Evolutionary conservation across 2,113 vertebrate genomes (phyloP).

Genomic region (Ochotona princeps): DNA sequence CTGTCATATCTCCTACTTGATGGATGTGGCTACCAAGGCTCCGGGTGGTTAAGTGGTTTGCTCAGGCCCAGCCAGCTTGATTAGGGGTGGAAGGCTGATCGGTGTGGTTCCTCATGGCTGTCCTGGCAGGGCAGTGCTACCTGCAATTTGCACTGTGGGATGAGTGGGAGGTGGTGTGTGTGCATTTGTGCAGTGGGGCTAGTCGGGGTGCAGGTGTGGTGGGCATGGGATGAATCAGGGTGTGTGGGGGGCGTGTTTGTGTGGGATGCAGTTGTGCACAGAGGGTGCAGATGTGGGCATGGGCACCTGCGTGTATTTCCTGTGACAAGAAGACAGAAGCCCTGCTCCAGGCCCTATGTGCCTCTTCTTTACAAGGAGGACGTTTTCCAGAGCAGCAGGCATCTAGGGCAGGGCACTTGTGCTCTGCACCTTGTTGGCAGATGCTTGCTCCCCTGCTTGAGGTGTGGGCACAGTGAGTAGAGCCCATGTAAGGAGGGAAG

Average conservation of each 20-base stretch:
- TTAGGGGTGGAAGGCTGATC: too few relatives aligned
- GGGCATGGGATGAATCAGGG: background rate
- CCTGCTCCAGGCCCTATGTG: background rate
- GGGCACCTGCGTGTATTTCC: background rate
- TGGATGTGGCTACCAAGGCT: background rate
- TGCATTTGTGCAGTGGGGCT: background rate
- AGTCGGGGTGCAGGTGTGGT: background rate
- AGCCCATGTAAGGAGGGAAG: too few relatives aligned
- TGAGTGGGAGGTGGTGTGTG: too few relatives aligned
- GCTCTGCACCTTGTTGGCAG: background rate
- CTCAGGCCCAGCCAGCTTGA: background rate
- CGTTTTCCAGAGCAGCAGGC: background rate
- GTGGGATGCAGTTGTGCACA: background rate
- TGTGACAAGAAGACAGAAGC: background rate
- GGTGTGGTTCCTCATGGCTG: too few relatives aligned
- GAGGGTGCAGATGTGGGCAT: too few relatives aligned
- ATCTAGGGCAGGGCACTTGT: background rate
- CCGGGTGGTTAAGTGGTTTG: too few relatives aligned
- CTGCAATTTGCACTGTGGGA: background rate
- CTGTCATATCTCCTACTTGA: background rate
- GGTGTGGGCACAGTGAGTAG: too few relatives aligned
- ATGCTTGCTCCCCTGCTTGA: background rate
- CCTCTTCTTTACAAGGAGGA: background rate
- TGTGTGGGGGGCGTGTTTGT: too few relatives aligned
- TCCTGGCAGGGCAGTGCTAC: background rate